Evolutionary conservation across 2,113 vertebrate species (phyloP).

Genomic region (Brachypodius melanocephalos): DNA sequence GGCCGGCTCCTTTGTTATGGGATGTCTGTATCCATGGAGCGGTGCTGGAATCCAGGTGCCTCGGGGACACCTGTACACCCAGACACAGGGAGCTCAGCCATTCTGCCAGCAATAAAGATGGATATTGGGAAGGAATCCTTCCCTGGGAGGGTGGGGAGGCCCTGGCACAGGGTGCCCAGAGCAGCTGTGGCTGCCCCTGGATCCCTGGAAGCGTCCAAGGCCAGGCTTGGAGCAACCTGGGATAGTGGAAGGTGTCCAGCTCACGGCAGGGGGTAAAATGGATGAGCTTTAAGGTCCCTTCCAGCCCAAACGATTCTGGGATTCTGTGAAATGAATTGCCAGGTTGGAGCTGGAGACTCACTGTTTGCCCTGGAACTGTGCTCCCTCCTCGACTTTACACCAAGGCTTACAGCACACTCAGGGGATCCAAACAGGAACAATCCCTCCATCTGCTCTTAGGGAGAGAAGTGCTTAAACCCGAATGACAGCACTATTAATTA

Average conservation of each 20-base stretch:
- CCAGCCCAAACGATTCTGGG: not conserved
- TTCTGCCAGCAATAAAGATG: not conserved
- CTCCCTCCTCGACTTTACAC: not conserved
- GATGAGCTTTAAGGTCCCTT: not conserved
- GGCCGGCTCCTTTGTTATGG: not conserved
- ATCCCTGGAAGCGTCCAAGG: not conserved
- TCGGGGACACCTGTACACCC: not conserved
- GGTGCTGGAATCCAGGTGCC: not conserved
- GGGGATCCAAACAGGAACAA: not conserved
- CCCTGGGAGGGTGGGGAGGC: accelerated
- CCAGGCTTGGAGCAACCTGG: not conserved
- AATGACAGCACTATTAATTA: not conserved
- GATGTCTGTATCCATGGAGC: not conserved
- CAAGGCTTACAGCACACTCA: not conserved
- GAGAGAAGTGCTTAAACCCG: not conserved
- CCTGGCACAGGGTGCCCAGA: not conserved
- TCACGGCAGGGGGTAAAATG: accelerated
- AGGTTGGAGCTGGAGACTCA: not conserved
- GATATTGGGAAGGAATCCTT: not conserved
- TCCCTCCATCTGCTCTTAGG: not conserved
- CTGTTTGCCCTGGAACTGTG: not conserved
- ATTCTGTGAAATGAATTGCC: not conserved
- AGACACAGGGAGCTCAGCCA: not conserved
- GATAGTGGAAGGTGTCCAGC: not conserved
- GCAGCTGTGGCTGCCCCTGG: not conserved